Evolutionary conservation across 1,140 invertebrate species (phyloP).

Genomic region (Leptinotarsa defecta): DNA sequence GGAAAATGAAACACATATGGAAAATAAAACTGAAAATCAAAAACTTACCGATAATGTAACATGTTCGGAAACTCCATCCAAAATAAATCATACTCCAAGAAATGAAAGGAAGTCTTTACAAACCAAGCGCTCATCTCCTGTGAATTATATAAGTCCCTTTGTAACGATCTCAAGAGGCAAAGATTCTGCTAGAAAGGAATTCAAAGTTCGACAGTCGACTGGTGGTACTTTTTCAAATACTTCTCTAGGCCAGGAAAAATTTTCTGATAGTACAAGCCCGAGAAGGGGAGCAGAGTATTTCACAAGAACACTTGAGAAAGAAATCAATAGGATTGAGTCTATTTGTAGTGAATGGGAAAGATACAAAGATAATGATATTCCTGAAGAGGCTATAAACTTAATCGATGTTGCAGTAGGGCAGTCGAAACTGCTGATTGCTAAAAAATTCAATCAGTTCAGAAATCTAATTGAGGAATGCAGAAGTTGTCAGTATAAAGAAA

Average conservation of each 20-base stretch:
- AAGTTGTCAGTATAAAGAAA: constrained; percentile 51
- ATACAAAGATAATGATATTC: constrained; percentile 45
- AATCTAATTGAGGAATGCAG: constrained; percentile 69
- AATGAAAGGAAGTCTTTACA: background rate
- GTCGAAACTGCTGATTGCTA: constrained; percentile 67
- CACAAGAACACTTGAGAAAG: constrained; percentile 57
- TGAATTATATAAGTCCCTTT: constrained; percentile 50
- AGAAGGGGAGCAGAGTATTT: constrained; percentile 58
- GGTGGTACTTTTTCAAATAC: background rate
- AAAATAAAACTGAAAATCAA: no score
- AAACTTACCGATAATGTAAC: no score
- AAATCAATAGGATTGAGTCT: constrained; percentile 58
- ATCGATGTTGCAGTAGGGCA: constrained; percentile 72
- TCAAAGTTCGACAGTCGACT: constrained; percentile 30
- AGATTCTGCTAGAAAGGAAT: constrained; percentile 44
- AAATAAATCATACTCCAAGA: constrained; percentile 11
- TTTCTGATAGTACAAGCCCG: constrained; percentile 33
- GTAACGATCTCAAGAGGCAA: constrained; percentile 52
- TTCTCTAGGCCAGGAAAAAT: background rate
- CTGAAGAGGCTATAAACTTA: constrained; percentile 61
- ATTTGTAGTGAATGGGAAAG: constrained; percentile 35
- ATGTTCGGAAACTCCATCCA: background rate
- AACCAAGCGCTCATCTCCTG: constrained; percentile 1
- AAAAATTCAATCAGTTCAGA: constrained; percentile 71
- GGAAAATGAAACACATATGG: no score